Evolutionary conservation across 2,113 vertebrate genomes (phyloP).

Genomic region (Ciconia boyciana): DNA sequence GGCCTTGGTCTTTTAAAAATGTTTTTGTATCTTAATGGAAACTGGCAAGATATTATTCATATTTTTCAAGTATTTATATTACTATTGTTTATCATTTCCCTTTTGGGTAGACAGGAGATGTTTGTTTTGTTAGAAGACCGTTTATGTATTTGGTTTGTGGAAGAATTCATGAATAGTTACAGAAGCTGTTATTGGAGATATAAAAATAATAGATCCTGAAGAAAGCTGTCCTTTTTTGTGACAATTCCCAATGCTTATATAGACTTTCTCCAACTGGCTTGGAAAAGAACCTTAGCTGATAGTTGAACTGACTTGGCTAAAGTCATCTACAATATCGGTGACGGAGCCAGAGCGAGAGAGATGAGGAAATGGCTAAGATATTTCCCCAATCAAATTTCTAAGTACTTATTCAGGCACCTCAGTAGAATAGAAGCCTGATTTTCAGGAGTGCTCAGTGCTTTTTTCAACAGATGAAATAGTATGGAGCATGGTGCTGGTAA

Average conservation of each 20-base stretch:
- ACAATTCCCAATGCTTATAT: neutral
- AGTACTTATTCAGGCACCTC: neutral
- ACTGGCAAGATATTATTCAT: slow-evolving; percentile 1
- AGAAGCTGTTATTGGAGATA: neutral
- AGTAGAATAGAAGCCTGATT: neutral
- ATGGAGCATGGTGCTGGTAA: neutral
- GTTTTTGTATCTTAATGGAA: slow-evolving; percentile 23
- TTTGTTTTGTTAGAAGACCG: slow-evolving; percentile 12
- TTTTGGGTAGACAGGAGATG: neutral
- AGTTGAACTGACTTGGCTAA: neutral
- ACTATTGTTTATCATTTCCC: slow-evolving; percentile 31
- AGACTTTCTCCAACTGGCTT: neutral
- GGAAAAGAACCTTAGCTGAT: neutral
- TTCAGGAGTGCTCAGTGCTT: neutral
- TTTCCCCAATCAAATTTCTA: neutral
- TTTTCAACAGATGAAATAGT: neutral
- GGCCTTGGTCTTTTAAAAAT: neutral
- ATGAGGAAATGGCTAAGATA: neutral
- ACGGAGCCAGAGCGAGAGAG: neutral
- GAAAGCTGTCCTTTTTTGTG: neutral
- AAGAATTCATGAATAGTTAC: neutral
- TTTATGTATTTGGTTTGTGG: slow-evolving; percentile 1
- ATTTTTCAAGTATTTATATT: slow-evolving; percentile 39
- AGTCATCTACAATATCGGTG: neutral
- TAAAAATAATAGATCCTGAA: neutral